Evolutionary conservation across 2,888 invertebrate genomes (phyloP).

Genomic region (Merodon equestris): DNA sequence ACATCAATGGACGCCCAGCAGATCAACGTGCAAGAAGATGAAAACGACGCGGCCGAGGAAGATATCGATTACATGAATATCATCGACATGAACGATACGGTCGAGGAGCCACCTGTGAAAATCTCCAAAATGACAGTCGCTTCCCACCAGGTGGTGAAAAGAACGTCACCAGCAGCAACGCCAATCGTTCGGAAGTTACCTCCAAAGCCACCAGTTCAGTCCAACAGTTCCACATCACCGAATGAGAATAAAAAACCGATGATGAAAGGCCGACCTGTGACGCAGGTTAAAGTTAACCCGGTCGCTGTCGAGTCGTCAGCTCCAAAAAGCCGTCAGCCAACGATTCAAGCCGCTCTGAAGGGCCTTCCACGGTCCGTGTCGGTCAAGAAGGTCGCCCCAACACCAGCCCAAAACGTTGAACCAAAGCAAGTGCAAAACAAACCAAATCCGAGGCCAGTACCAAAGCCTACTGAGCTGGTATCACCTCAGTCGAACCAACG

Average conservation of each 20-base stretch:
- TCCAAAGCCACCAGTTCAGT: constrained; percentile 8
- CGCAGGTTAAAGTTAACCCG: background rate
- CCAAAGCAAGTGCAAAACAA: background rate
- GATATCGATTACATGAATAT: constrained; percentile 24
- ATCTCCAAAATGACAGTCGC: constrained; percentile 28
- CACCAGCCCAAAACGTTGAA: constrained; percentile 1
- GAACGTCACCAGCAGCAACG: constrained; percentile 18
- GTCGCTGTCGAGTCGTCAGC: background rate
- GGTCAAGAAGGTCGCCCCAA: constrained; percentile 26
- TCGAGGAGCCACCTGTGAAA: constrained; percentile 44
- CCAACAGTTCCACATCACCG: constrained; percentile 30
- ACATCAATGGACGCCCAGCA: constrained; percentile 11
- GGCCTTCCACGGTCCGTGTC: constrained; percentile 37
- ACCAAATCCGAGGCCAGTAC: background rate
- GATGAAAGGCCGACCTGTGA: constrained; percentile 9
- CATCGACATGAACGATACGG: constrained; percentile 20
- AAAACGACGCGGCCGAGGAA: constrained; percentile 52
- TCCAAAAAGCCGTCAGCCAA: constrained; percentile 47
- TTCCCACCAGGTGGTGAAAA: constrained; percentile 27
- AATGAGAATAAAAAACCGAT: constrained; percentile 49
- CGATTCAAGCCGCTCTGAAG: constrained; percentile 47
- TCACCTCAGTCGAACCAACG: constrained; percentile 1
- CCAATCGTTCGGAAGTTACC: constrained; percentile 40
- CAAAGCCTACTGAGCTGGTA: constrained; percentile 1
- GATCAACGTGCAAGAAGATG: constrained; percentile 24